phyloP scores from a whole-genome alignment of 2,113 vertebrate genomes.

The Archilochus colubris region DNA sequence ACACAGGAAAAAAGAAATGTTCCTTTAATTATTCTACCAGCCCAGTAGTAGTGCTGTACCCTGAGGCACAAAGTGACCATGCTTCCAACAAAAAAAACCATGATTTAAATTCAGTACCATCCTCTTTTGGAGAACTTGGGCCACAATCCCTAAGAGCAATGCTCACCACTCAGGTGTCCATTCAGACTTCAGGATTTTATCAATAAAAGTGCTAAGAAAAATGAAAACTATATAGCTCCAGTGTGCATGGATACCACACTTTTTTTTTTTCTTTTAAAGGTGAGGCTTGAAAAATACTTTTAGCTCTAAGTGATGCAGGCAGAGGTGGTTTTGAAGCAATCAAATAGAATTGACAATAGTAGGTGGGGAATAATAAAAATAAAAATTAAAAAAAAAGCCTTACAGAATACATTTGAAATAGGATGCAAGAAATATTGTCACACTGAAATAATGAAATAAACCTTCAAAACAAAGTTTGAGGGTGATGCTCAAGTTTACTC shows the following conservation, averaged over 20 bases:
- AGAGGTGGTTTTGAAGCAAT: slow-evolving; percentile 19
- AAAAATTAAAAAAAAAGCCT: neutral
- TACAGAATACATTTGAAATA: slow-evolving; percentile 2
- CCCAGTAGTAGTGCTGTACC: neutral
- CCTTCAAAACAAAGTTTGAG: neutral
- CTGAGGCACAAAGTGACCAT: slow-evolving; percentile 63
- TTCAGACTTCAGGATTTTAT: slow-evolving; percentile 22
- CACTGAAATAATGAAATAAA: neutral
- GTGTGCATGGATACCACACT: neutral
- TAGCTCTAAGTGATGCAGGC: neutral
- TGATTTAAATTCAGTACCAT: slow-evolving; percentile 27
- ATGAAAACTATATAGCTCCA: slow-evolving; percentile 4
- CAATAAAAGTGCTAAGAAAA: slow-evolving; percentile 10
- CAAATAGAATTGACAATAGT: slow-evolving; percentile 18
- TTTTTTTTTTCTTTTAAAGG: neutral
- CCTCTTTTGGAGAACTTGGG: slow-evolving; percentile 21
- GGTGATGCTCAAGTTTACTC: neutral
- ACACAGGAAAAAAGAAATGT: neutral
- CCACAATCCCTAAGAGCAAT: neutral
- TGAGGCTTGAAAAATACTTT: slow-evolving; percentile 66
- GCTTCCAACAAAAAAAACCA: slow-evolving; percentile 6
- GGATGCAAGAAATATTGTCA: neutral
- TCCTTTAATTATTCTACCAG: slow-evolving; percentile 19
- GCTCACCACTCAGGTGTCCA: neutral
- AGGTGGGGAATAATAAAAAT: neutral